Evolutionary conservation across 2,888 invertebrate genomes (phyloP).

Genomic region (Trilocha varians): DNA sequence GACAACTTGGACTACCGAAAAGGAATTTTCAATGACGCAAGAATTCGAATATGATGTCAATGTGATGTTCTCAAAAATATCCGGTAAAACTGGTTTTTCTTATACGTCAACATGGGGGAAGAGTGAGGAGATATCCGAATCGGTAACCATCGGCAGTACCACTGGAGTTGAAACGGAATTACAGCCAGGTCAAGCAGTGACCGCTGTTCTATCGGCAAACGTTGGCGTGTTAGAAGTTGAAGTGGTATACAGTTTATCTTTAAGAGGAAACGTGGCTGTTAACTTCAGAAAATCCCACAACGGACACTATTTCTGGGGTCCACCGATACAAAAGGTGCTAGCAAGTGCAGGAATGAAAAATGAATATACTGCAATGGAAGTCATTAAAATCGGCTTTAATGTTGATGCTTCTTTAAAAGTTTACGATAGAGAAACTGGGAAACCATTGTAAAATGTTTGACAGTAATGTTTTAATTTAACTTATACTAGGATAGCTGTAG

Average conservation of each 20-base stretch:
- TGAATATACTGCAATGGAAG: constrained; percentile 29
- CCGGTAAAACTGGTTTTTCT: constrained; percentile 37
- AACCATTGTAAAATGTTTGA: constrained; percentile 21
- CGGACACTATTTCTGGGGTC: constrained; percentile 51
- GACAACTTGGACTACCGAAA: constrained; percentile 38
- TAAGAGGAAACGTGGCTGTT: constrained; percentile 46
- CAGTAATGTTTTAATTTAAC: neutral
- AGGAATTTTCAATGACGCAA: constrained; percentile 36
- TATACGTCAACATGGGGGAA: constrained; percentile 41
- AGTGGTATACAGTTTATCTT: constrained; percentile 30
- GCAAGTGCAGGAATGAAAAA: constrained; percentile 29
- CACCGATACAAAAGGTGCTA: constrained; percentile 35
- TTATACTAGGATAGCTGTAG: too few species aligned
- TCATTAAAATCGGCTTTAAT: constrained; percentile 38
- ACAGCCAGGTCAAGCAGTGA: constrained; percentile 39
- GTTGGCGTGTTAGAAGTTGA: constrained; percentile 41
- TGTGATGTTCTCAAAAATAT: constrained; percentile 34
- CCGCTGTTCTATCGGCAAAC: constrained; percentile 41
- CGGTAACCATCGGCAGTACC: constrained; percentile 37
- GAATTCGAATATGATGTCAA: constrained; percentile 45
- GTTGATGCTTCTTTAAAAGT: constrained; percentile 43
- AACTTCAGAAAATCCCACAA: constrained; percentile 34
- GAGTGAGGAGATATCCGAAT: constrained; percentile 41
- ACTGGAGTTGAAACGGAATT: constrained; percentile 46
- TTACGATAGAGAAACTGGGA: constrained; percentile 36